These are phyloP conservation scores for Neuroscelio doddi DNA, from an alignment of 2,888 invertebrate genomes.

Conservation along the genomic window DNA sequence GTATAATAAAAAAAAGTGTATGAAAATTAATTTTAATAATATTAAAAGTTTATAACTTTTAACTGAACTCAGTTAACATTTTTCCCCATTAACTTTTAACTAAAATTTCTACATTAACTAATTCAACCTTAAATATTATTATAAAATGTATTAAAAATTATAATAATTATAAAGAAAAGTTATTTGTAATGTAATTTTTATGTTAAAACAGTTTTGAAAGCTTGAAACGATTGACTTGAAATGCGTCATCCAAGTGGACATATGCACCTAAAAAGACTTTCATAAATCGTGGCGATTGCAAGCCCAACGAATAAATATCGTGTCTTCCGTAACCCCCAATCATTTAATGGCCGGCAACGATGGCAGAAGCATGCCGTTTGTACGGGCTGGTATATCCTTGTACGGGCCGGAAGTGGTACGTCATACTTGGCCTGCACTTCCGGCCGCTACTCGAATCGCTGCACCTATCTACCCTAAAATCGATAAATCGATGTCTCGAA, in stretches of 20 bases:
- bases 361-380: slow-evolving; percentile 41
- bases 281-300: slow-evolving; percentile 45
- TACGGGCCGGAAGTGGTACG: slow-evolving; percentile 62
- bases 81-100: too few relatives aligned
- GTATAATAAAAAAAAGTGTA: too few relatives aligned
- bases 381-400: slow-evolving; percentile 47
- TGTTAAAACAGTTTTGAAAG: too few relatives aligned
- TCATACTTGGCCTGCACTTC: slow-evolving; percentile 64
- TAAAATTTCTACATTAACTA: too few relatives aligned
- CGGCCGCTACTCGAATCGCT: slow-evolving; percentile 56
- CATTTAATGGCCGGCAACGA: slow-evolving; percentile 47
- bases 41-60: too few relatives aligned
- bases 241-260: slow-evolving; percentile 24
- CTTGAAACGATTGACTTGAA: slow-evolving; percentile 6
- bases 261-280: slow-evolving; percentile 11
- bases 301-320: slow-evolving; percentile 48
- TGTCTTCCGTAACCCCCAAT: slow-evolving; percentile 47
- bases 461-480: slow-evolving; percentile 54
- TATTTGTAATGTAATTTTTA: too few relatives aligned
- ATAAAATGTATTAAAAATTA: too few relatives aligned
- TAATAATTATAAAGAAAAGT: too few relatives aligned
- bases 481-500: slow-evolving; percentile 55
- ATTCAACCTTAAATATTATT: too few relatives aligned
- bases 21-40: too few relatives aligned
- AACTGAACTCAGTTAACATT: too few relatives aligned